Evolutionary conservation across 1,140 invertebrate species (phyloP).

Genomic region (Drosophila lacertosa): DNA sequence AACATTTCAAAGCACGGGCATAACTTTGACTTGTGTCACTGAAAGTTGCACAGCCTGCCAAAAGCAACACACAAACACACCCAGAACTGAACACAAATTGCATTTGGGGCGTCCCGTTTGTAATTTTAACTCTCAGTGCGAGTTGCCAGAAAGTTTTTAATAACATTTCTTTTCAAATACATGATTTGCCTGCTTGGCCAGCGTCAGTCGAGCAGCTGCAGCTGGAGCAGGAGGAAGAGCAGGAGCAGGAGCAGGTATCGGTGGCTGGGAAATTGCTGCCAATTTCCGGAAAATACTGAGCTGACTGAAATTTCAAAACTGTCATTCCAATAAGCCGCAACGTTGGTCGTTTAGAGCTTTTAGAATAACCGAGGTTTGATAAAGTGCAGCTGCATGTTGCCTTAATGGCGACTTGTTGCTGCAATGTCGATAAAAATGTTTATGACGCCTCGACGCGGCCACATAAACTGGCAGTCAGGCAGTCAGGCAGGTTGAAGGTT

Average conservation of each 20-base stretch:
- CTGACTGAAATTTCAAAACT: not conserved
- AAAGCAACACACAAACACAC: not conserved
- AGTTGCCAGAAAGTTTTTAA: slow-evolving; percentile 37
- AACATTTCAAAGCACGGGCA: slow-evolving; percentile 36
- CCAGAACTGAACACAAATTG: slow-evolving; percentile 24
- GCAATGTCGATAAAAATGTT: slow-evolving; percentile 13
- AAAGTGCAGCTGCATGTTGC: slow-evolving; percentile 5
- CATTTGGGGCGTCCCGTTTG: slow-evolving; percentile 37
- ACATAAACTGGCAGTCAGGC: slow-evolving; percentile 4
- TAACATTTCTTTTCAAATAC: slow-evolving; percentile 35
- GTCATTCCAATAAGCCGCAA: no score
- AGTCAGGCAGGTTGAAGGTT: slow-evolving; percentile 10
- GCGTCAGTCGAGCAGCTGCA: not conserved
- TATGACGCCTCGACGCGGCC: slow-evolving; percentile 8
- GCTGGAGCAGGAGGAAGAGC: no score
- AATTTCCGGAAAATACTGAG: not conserved
- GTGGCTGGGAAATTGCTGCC: not conserved
- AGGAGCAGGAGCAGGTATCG: slow-evolving; percentile 15
- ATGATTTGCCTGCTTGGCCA: slow-evolving; percentile 13
- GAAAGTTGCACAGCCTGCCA: slow-evolving; percentile 38
- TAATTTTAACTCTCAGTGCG: slow-evolving; percentile 32
- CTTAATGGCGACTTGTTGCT: slow-evolving; percentile 26
- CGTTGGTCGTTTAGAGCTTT: not conserved
- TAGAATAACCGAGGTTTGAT: not conserved
- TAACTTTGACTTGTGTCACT: slow-evolving; percentile 42